phyloP scores from a whole-genome alignment of 2,113 vertebrate genomes.

The Puntigrus tetrazona region DNA sequence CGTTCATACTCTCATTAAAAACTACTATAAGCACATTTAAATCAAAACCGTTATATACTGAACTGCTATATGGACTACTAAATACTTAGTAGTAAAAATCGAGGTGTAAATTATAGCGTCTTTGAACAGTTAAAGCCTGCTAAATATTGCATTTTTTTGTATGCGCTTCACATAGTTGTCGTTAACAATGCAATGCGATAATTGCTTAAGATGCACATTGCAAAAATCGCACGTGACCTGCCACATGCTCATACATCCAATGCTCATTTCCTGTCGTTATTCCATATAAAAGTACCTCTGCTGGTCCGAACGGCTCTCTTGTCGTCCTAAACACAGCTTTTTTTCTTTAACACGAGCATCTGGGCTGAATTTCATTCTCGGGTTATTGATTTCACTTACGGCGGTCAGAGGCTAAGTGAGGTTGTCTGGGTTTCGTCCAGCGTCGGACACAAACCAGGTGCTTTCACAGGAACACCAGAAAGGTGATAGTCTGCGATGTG shows the following conservation, averaged over 20 bases:
- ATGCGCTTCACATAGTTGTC: neutral
- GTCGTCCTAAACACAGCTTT: neutral
- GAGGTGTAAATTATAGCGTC: no score
- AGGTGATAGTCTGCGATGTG: conserved; percentile 43
- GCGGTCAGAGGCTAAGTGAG: conserved; percentile 51
- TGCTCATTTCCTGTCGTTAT: neutral
- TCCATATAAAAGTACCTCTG: neutral
- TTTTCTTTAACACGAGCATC: conserved; percentile 49
- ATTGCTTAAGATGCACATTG: neutral
- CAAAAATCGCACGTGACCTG: neutral
- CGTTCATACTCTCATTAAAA: no score
- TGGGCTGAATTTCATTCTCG: conserved; percentile 55
- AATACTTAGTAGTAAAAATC: no score
- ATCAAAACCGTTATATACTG: no score
- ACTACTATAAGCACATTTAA: no score
- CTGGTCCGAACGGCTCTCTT: neutral
- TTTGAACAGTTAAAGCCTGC: neutral
- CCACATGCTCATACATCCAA: neutral
- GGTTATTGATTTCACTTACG: conserved; percentile 59
- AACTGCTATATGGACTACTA: no score
- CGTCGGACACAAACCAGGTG: conserved; percentile 56
- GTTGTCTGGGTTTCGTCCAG: conserved; percentile 53
- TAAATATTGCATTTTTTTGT: neutral
- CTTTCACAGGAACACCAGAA: conserved; percentile 34
- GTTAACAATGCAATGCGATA: neutral